A percentile compares a stretch with the other conserved stretches of the same genome.
Evolutionary conservation across 2,888 invertebrate species (phyloP).

Genomic region (Scrobipalpa costella): DNA sequence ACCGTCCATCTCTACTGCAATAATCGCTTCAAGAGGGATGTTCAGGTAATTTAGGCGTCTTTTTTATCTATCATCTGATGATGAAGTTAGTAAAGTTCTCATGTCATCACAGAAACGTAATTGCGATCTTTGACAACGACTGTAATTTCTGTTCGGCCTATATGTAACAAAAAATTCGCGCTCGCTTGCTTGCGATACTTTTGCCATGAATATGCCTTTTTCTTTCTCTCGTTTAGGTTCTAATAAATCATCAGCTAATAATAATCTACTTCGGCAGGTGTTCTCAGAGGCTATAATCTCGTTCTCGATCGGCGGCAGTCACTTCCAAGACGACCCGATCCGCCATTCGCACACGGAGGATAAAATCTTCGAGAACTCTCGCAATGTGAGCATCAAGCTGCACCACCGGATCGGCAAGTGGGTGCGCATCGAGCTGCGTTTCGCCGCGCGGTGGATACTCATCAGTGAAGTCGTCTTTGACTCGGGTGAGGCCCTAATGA

Average conservation of each 20-base stretch:
- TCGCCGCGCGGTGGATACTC: slow-evolving; percentile 93
- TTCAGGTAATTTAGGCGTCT: slow-evolving; percentile 80
- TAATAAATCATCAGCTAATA: neutral
- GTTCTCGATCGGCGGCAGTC: slow-evolving; percentile 90
- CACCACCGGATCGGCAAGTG: slow-evolving; percentile 90
- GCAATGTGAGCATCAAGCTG: slow-evolving; percentile 90
- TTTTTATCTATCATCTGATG: neutral
- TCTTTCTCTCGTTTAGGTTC: neutral
- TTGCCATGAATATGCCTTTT: too few species aligned
- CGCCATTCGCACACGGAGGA: slow-evolving; percentile 87
- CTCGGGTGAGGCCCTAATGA: slow-evolving; percentile 83
- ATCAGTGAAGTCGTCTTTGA: slow-evolving; percentile 94
- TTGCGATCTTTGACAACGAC: too few species aligned
- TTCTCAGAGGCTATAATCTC: slow-evolving; percentile 90
- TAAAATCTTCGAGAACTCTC: slow-evolving; percentile 88
- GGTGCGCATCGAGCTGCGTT: slow-evolving; percentile 88
- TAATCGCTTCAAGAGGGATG: slow-evolving; percentile 92
- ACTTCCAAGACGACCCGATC: slow-evolving; percentile 89
- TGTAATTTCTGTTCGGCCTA: too few species aligned
- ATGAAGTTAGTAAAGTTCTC: neutral
- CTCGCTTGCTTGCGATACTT: too few species aligned
- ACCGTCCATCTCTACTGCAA: slow-evolving; percentile 90
- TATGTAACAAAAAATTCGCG: too few species aligned
- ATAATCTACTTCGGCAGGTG: slow-evolving; percentile 78
- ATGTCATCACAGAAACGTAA: too few species aligned